A percentile compares a stretch with the other conserved stretches of the same genome.
Conservation (phyloP, 2,797 vertebrate species). For the Pempheris klunzingeri region DNA sequence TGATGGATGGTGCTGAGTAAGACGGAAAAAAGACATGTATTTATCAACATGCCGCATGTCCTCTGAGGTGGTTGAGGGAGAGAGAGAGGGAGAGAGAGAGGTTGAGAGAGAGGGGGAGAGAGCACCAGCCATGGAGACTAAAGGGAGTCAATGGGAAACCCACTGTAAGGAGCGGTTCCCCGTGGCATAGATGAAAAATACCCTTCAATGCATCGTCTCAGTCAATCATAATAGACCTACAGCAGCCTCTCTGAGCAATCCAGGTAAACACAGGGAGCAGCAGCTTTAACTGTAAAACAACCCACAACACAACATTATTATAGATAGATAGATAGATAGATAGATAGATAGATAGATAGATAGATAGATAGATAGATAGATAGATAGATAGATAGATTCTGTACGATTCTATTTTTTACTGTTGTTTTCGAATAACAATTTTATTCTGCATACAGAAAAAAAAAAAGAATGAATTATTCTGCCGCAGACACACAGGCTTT, state of each 20-base stretch:
- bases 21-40: slow-evolving; percentile 77
- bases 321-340: slow-evolving; percentile 19
- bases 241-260: slow-evolving; percentile 82
- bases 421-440: slow-evolving; percentile 14
- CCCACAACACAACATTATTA: slow-evolving; percentile 2
- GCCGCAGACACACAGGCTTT: slow-evolving; percentile 14
- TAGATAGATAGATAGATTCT: slow-evolving; percentile 50
- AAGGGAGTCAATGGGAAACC: slow-evolving; percentile 78
- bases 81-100: slow-evolving; percentile 31
- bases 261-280: slow-evolving; percentile 86
- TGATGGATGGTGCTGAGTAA: slow-evolving; percentile 81
- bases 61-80: slow-evolving; percentile 52
- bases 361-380: slow-evolving; percentile 39
- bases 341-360: slow-evolving; percentile 28
- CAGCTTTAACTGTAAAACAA: slow-evolving; percentile 62
- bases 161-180: slow-evolving; percentile 81
- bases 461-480: not conserved
- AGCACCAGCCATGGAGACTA: slow-evolving; percentile 48
- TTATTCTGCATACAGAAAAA: not conserved
- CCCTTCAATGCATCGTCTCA: slow-evolving; percentile 83
- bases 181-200: slow-evolving; percentile 83
- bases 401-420: slow-evolving; percentile 3
- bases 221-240: slow-evolving; percentile 84
- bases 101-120: slow-evolving; percentile 42
- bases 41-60: slow-evolving; percentile 72